Evolutionary conservation across 2,113 vertebrate species (phyloP).

Genomic region (Murina feae): DNA sequence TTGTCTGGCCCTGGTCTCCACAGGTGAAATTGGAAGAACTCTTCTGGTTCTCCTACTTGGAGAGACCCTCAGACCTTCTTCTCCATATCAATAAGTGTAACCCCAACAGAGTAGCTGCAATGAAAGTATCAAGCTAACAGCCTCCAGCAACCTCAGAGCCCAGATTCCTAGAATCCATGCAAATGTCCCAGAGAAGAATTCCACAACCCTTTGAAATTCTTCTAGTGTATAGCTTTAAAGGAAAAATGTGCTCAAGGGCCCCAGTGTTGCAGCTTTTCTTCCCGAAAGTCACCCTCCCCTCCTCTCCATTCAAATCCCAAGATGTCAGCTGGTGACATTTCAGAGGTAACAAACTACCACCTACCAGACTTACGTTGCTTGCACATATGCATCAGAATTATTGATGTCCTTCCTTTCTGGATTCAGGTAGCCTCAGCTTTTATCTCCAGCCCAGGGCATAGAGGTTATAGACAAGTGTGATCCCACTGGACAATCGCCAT

Average conservation of each 20-base stretch:
- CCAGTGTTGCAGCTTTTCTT: background rate
- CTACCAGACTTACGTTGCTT: background rate
- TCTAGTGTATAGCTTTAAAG: background rate
- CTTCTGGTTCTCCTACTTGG: background rate
- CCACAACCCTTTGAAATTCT: background rate
- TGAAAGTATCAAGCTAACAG: background rate
- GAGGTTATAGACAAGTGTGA: background rate
- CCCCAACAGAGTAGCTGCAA: background rate
- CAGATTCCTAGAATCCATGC: background rate
- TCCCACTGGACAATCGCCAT: background rate
- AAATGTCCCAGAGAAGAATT: background rate
- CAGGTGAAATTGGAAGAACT: background rate
- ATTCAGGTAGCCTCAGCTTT: background rate
- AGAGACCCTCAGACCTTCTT: background rate
- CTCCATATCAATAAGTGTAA: background rate
- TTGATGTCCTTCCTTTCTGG: background rate
- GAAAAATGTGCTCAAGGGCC: background rate
- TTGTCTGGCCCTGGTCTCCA: background rate
- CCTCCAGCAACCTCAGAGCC: background rate
- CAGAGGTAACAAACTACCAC: background rate
- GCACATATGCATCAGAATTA: background rate
- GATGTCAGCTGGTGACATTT: background rate
- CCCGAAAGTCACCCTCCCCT: background rate
- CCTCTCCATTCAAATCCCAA: background rate
- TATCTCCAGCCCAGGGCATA: background rate